Evolutionary conservation across 1,140 invertebrate species (phyloP), one percentile per base, ranked within the genome.

Genomic region (Sogatella furcifera): DNA sequence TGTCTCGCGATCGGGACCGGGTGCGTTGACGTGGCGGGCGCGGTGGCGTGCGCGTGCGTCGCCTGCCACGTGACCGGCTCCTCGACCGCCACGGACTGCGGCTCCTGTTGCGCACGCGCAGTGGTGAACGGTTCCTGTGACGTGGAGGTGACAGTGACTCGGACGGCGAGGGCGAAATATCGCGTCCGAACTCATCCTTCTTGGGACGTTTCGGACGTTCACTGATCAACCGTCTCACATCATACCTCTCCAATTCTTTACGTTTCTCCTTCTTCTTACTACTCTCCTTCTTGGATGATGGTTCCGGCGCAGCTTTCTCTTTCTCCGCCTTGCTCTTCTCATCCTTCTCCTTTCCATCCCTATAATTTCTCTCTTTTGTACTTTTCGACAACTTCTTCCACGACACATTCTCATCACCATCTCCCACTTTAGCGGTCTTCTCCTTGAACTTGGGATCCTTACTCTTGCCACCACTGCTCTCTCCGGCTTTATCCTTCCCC

Each of bases 321-420:
- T n/a, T n/a, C n/a, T n/a, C n/a, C 43, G 66, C 69, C 59, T 71
- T 71, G 17, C 69, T 67, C 66, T 70, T 72, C 55, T 69, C 70
- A 66, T 68, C 68, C 66, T 55, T 71, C 64, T 76, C 74, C 55
- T 69, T 72, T 52, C 86, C 84, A 44, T 87, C 86, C 0, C 90
- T 77, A 68, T 92, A 94, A 67, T 89, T 90, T 56, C 90, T 74
- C 63, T 89, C 88, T 69, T 90, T 90, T 6, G 82, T 84, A 64
- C 74, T 85, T 68, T 88, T 90, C 10, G 86, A 86, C 1, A 89
- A 74, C 70, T 91, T 90, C 66, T 91, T 92, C 76, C 92, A 94
- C 0, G 81, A 73, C 24, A 83, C 72, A 53, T 74, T 69, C 65
- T 69, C 75, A 24, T 55, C 13, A 61, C 62, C 69, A 5, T 62